Evolutionary conservation across 1,140 invertebrate species (phyloP).

Genomic region (Diprion similis): DNA sequence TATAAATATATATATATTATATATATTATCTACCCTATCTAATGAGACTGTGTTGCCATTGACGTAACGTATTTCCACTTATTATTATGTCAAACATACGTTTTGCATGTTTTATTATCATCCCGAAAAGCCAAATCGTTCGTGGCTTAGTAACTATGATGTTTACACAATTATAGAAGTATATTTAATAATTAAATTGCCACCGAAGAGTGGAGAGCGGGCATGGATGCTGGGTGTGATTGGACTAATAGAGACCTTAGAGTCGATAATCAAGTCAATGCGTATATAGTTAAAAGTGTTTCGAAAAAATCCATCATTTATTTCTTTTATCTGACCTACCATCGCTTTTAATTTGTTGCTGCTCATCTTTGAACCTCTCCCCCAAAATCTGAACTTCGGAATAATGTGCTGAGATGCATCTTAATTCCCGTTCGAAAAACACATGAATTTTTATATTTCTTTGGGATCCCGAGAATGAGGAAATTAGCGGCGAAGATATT

Average conservation of each 20-base stretch:
- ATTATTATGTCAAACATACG: not conserved
- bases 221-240: not conserved
- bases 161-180: conserved; percentile 3
- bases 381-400: too few relatives aligned
- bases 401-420: too few relatives aligned
- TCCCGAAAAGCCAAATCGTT: not conserved
- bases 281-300: too few relatives aligned
- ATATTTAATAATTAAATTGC: not conserved
- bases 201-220: not conserved
- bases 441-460: too few relatives aligned
- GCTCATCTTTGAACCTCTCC: too few relatives aligned
- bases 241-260: not conserved
- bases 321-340: too few relatives aligned
- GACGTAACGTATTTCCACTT: conserved; percentile 4
- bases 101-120: conserved; percentile 6
- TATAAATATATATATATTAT: not conserved
- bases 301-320: too few relatives aligned
- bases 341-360: too few relatives aligned
- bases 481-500: too few relatives aligned
- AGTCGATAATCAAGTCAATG: not conserved
- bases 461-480: too few relatives aligned
- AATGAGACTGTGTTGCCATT: not conserved
- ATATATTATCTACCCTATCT: not conserved
- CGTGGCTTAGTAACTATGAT: not conserved
- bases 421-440: too few relatives aligned